These are phyloP conservation scores for Botrylloides violaceus DNA, from an alignment of 23 tunicate genomes.

Conservation along the genomic window DNA sequence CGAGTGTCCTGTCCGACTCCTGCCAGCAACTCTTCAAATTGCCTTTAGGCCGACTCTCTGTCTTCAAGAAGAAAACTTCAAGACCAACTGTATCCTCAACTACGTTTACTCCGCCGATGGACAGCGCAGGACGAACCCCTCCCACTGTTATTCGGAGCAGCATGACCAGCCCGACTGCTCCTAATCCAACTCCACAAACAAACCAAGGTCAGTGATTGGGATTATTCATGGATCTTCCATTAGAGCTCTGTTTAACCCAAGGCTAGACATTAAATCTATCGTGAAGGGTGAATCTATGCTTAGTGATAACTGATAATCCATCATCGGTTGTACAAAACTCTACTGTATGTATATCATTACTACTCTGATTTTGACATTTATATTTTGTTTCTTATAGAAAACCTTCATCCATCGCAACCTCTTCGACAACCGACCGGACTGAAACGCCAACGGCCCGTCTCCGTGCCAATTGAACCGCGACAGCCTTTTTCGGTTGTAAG, in stretches of 20 bases:
- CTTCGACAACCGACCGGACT: no score
- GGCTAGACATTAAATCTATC: neutral
- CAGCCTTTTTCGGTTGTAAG: no score
- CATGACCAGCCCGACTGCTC: neutral
- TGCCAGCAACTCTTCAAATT: no score
- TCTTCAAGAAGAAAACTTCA: conserved; percentile 25
- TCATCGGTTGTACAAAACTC: no score
- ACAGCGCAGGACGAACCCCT: conserved; percentile 69
- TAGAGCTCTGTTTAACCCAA: neutral
- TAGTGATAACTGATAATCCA: no score
- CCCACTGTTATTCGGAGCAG: conserved; percentile 34
- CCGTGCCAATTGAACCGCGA: conserved; percentile 5
- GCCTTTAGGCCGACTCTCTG: conserved; percentile 52
- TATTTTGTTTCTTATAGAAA: no score
- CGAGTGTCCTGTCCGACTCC: no score
- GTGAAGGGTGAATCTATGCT: no score
- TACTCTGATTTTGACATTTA: no score
- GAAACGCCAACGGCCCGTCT: conserved; percentile 15
- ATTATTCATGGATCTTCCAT: no score
- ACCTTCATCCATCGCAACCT: no score
- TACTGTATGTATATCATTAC: no score
- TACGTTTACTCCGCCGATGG: conserved; percentile 62
- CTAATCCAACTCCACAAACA: neutral
- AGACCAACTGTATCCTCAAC: conserved; percentile 42
- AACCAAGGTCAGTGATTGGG: neutral